Base-by-base conservation (phyloP, 2,113 vertebrate species). In the Jacana jacana region DNA sequence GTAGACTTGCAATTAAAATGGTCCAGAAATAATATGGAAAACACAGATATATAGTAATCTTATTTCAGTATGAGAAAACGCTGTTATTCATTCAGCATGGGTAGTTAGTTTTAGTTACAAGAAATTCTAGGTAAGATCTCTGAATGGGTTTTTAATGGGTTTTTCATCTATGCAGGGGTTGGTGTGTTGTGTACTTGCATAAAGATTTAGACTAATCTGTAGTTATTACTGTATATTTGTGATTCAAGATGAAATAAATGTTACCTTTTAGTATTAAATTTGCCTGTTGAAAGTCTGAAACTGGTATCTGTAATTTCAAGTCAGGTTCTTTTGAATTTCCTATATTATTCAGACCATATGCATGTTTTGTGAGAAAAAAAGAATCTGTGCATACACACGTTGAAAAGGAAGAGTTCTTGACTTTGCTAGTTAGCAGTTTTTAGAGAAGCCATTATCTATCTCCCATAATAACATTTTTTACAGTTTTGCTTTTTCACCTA, bases 261-360 rank as follows among this genome's bases (percentile, higher is more conserved):
- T 18, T 44, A 27, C 8, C 11, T 78, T 8, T 20, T 51, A 48
- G 33, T 82, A 82, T 83, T 14, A 57, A 61, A 11, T 57, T 57
- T 89, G 9, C 8, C 17, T 76, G 10, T 14, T 65, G 63, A 48
- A 71, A 25, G 72, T 68, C 39, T 69, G 48, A 49, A 81, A n/a
- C 19, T 42, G 15, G 1, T 60, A 3, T 22, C 27, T 60, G 27
- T 73, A 60, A 75, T 75, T 83, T 95, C 42, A 55, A 31, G 27
- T 49, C 44, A 55, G 16, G 30, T 44, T 68, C 23, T 84, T 83
- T 35, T 39, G 33, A 35, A 14, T 27, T 60, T 65, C 30, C 48
- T 72, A 0, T 16, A 13, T 15, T n/a, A 33, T 58, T 76, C 60
- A n/a, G n/a, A 24, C 22, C 9, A 2, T 7, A 2, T 58, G 19